Conservation (phyloP, 2,797 vertebrate species). For the Acipenser ruthenus region DNA sequence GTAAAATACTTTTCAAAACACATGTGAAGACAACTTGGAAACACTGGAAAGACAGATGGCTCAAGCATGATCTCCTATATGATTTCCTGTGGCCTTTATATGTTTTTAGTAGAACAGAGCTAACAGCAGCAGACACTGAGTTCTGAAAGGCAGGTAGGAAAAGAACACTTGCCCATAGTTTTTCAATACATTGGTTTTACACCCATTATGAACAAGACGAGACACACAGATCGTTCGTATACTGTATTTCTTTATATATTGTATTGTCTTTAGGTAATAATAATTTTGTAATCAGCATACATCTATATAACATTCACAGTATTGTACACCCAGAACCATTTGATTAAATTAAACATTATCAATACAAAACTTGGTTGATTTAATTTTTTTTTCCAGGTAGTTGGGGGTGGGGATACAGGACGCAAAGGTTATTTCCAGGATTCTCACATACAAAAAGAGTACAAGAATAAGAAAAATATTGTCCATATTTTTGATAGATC, state of each 20-base stretch:
- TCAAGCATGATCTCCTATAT: no score
- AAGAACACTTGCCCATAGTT: no score
- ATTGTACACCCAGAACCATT: slow-evolving; percentile 43
- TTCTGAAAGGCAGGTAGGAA: no score
- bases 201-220: no score
- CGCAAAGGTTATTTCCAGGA: slow-evolving; percentile 25
- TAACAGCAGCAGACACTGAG: no score
- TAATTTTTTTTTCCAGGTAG: slow-evolving; percentile 23
- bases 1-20: no score
- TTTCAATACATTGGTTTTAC: no score
- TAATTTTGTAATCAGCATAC: slow-evolving; percentile 44
- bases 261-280: slow-evolving; percentile 45
- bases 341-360: slow-evolving; percentile 39
- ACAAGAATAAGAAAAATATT: slow-evolving; percentile 65
- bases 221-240: no score
- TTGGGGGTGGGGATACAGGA: slow-evolving; percentile 30
- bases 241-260: slow-evolving; percentile 33
- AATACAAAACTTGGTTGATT: slow-evolving; percentile 32
- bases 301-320: slow-evolving; percentile 50
- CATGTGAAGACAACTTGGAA: no score
- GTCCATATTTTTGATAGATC: slow-evolving; percentile 49
- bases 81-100: no score
- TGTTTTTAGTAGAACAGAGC: no score
- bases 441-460: slow-evolving; percentile 50
- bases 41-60: no score